These are phyloP conservation scores for Brachypteracias leptosomus DNA, from an alignment of 2,113 vertebrate genomes.

Conservation along the genomic window DNA sequence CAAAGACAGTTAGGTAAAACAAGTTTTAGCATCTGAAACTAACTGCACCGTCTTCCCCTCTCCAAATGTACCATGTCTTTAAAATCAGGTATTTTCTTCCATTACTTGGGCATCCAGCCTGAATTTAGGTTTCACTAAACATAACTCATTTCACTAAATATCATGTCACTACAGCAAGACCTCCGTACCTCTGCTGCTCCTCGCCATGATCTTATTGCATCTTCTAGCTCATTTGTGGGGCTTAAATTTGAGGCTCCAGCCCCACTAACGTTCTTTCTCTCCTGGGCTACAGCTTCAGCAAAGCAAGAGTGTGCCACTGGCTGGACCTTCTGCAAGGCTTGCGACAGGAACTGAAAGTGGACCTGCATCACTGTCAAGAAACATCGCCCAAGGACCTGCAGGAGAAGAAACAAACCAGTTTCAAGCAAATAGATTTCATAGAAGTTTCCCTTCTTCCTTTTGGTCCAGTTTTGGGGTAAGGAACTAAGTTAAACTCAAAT, in stretches of 20 bases:
- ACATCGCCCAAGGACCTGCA: constrained; percentile 92
- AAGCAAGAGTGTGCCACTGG: constrained; percentile 95
- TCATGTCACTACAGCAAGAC: background rate
- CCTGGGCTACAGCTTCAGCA: constrained; percentile 89
- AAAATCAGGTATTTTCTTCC: background rate
- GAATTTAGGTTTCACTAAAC: background rate
- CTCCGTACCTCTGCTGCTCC: constrained; percentile 89
- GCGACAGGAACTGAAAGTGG: constrained; percentile 98
- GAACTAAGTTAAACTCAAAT: background rate
- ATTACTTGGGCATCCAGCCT: background rate
- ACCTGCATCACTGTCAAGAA: constrained; percentile 99
- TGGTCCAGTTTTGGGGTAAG: background rate
- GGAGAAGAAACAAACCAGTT: background rate
- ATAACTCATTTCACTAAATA: background rate
- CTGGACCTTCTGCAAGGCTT: constrained; percentile 95
- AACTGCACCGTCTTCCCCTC: background rate
- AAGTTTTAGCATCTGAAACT: background rate
- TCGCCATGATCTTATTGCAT: constrained; percentile 92
- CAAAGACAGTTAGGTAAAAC: background rate
- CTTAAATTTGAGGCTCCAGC: constrained; percentile 69
- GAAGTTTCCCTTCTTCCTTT: background rate
- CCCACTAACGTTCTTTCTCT: constrained; percentile 77
- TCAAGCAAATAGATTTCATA: background rate
- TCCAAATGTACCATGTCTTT: background rate
- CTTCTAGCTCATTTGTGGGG: constrained; percentile 87